Evolutionary conservation across 2,888 invertebrate species (phyloP).

Genomic region (Erebia palarica): DNA sequence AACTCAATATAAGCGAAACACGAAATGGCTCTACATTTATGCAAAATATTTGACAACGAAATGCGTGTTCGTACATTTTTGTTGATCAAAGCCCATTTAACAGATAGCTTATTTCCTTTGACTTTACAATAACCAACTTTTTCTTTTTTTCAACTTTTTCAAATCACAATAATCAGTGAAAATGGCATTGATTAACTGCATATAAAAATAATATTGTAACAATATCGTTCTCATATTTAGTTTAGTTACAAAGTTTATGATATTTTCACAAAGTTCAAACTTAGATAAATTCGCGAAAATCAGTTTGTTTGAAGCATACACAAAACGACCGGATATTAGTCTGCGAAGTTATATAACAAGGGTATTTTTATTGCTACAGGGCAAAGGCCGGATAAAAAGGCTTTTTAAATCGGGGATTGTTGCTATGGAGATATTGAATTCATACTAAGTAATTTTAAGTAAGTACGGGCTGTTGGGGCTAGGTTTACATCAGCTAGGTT

Average conservation of each 20-base stretch:
- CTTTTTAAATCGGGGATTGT: neutral
- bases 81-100: neutral
- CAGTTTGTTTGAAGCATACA: neutral
- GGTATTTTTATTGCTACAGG: neutral
- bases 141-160: neutral
- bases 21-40: constrained; percentile 44
- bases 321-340: constrained; percentile 11
- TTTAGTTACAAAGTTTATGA: neutral
- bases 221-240: neutral
- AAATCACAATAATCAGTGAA: neutral
- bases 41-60: constrained; percentile 12
- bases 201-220: neutral
- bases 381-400: neutral
- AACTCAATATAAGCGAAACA: constrained; percentile 47
- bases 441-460: too few relatives aligned
- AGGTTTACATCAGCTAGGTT: neutral
- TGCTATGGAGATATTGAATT: neutral
- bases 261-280: neutral
- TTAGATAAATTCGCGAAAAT: neutral
- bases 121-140: neutral
- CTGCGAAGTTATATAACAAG: constrained; percentile 2
- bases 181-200: neutral
- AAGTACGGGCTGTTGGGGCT: neutral
- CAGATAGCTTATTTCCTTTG: neutral
- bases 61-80: neutral